Evolutionary conservation across 2,113 vertebrate species (phyloP).

Genomic region (Varanus komodoensis): DNA sequence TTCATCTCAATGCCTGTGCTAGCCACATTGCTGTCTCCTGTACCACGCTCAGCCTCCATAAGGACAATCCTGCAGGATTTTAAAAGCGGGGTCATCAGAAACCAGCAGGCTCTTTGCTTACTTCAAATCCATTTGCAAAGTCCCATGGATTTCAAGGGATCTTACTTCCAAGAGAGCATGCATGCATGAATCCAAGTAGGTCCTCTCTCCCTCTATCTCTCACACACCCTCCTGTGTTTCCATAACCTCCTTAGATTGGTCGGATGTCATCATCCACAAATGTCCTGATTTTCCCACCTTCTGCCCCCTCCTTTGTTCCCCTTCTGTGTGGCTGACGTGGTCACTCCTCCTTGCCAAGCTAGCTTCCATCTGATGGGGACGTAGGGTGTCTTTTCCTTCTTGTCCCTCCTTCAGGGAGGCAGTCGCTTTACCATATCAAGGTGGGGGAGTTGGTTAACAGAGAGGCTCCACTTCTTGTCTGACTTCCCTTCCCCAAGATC

Average conservation of each 20-base stretch:
- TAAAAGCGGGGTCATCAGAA: no score
- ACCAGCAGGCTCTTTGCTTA: no score
- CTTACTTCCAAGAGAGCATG: neutral
- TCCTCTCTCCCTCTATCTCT: no score
- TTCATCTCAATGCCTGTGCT: neutral
- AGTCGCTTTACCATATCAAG: neutral
- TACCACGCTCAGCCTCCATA: neutral
- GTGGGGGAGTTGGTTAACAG: neutral
- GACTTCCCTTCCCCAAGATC: neutral
- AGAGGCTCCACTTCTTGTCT: neutral
- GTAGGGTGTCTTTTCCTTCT: neutral
- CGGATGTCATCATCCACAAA: neutral
- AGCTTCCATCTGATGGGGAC: neutral
- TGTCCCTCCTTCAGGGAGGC: neutral
- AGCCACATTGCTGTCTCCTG: neutral
- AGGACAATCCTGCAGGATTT: neutral
- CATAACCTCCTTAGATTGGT: neutral
- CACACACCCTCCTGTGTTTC: no score
- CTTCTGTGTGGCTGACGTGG: constrained; percentile 16
- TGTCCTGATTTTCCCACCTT: neutral
- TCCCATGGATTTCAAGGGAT: neutral
- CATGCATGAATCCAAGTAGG: neutral
- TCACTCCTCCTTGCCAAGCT: neutral
- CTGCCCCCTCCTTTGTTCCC: neutral
- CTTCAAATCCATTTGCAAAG: neutral